Base-by-base conservation (phyloP, 2,888 invertebrate genomes). In the Hyposoter didymator region DNA sequence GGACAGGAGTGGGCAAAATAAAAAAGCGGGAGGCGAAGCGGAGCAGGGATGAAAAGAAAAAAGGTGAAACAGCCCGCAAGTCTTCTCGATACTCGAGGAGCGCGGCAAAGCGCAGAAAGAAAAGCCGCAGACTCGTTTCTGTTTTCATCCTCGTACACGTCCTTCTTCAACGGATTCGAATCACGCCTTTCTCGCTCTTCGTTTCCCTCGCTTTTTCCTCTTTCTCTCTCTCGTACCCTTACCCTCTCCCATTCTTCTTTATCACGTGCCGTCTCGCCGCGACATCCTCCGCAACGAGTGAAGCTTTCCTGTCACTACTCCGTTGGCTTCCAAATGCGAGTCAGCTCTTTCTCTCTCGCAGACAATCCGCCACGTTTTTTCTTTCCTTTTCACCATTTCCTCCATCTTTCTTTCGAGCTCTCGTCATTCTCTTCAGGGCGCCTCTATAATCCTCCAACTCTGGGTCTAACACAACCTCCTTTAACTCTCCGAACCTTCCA, bases 101-200 rank as follows among this genome's bases (percentile, higher is more conserved):
- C 78, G 82, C 78, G 79, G 62, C 73, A 82, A 74, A 74, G 81
- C 82, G 84, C 70, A 59, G 74, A 72, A 39, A 64, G 79, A 78
- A 84, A 82, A 82, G 78, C 84, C 84, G 76, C 82, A 82, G 82
- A 78, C 78, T 85, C 64, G 62, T 80, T 70, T 55, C 75, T 64
- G 14, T 64, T 62, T 52, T 70, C 78, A 83, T 88, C 84, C 83
- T 80, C 78, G 80, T 70, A 62, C 70, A 45, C 62, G 72, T 70
- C 82, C 78, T 88, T 82, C 81, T 73, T 84, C 87, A 66, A 86
- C 84, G 87, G 87, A 91, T 91, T 90, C 91, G 91, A 91, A 90
- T 92, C 91, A 91, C 91, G 91, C 89, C 88, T 90, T 88, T 90
- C 90, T 87, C n/a, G n/a, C 84, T 52, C 75, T 76, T n/a, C 19